Evolutionary conservation across 1,140 invertebrate genomes (phyloP), one percentile per base, ranked within the genome.

Genomic region (Drosophila busckii): DNA sequence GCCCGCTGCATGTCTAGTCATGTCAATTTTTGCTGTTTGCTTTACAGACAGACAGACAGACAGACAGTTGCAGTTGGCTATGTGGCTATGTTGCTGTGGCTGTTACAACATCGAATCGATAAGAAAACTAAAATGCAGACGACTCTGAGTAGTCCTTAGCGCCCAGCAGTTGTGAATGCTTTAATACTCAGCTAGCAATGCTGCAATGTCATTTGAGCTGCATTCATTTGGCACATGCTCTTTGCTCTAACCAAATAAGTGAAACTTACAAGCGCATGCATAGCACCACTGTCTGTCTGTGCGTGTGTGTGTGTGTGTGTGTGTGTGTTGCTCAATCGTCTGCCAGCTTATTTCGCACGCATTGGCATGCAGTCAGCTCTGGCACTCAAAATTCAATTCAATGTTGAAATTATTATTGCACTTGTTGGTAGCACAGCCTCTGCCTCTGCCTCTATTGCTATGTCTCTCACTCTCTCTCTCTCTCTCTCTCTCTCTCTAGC

Each of bases 321-420:
- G 9, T 19, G 4, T 15, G 7, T n/a, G 10, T 6, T 4, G 9
- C 7, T 6, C n/a, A 32, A 7, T 29, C 31, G 34, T 31, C 22
- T 28, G 38, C 23, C 62, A 70, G 61, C 42, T 56, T 41, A 61
- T 66, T 61, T 54, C 26, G 66, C 45, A 76, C 67, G 71, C 71
- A 78, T 63, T 66, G 63, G 52, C 42, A 66, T 62, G 10, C 42
- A 55, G 10, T 56, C 38, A 38, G 50, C 54, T 50, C 31, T 37
- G 45, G 29, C 55, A 78, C 66, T 78, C 61, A 70, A 70, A 76
- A 62, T 62, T 70, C 71, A 70, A 69, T 76, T 63, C 55, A 35
- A 70, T 70, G 66, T 70, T 70, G 62, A 78, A 76, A 76, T 78
- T 67, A 76, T 76, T 76, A 76, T 76, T 78, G 62, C 46, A 70